Evolutionary conservation across 2,888 invertebrate species (phyloP), one percentile per base, ranked within the genome.

Genomic region (Brachynemurus nebulosus): DNA sequence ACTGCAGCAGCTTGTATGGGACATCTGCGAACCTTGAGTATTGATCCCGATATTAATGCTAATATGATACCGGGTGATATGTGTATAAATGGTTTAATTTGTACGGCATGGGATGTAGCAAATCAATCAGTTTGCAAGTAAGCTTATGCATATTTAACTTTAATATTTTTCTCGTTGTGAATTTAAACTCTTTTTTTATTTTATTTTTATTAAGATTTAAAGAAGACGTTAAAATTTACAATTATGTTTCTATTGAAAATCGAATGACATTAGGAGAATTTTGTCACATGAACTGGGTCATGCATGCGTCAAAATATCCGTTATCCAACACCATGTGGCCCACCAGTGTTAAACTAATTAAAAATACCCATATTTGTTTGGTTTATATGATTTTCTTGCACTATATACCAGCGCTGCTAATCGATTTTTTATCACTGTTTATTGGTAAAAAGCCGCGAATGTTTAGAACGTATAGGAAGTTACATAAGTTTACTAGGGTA

Each of bases 191-290:
- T n/a, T n/a, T n/a, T n/a, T n/a, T n/a, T n/a, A n/a, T n/a, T n/a
- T n/a, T n/a, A n/a, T 43, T 39, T n/a, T 35, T 47, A 18, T 45
- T 2, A 14, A 42, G 42, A 37, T 35, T 35, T 7, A 38, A 48
- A 17, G 30, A 48, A 38, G 40, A 57, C 39, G 53, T 59, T 1
- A 69, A 77, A 0, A 78, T 92, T 36, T 92, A 84, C 67, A 92
- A 93, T 65, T 88, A 80, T 61, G 85, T 90, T 2, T 84, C 88
- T 0, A 69, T 71, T 2, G 74, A 84, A 47, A 88, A 90, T 57
- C 77, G 79, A 1, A 64, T 93, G 34, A 79, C 78, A 0, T 96
- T 93, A 93, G 72, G 68, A 0, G 71, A 80, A 37, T 85, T 85
- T 53, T 60, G 66, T 53, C 46, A 59, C 0, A 59, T 68, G 3